These are phyloP conservation scores for Lampris megalopsis DNA, from an alignment of 2,113 vertebrate genomes.

Conservation along the genomic window DNA sequence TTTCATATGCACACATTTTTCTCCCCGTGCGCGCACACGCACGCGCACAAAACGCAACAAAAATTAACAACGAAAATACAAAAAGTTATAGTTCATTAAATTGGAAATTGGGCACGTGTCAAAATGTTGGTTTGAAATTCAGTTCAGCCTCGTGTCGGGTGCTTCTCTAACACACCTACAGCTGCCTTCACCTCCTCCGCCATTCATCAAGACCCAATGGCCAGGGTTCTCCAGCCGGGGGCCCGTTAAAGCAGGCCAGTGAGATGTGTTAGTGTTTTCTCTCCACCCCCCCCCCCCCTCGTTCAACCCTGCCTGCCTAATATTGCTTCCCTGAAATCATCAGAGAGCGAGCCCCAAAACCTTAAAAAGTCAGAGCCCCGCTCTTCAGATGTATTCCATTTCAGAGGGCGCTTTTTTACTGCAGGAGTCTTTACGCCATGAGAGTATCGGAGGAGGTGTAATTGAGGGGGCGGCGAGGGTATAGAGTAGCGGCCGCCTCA, in stretches of 20 bases:
- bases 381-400: conserved; percentile 81
- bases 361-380: conserved; percentile 74
- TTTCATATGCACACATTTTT: too few species aligned
- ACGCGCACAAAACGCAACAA: too few species aligned
- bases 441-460: conserved; percentile 82
- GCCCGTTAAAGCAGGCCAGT: conserved; percentile 64
- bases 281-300: conserved; percentile 43
- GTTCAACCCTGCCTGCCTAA: conserved; percentile 42
- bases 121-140: too few species aligned
- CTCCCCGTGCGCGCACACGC: too few species aligned
- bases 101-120: too few species aligned
- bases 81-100: too few species aligned
- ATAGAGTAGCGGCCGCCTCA: conserved; percentile 78
- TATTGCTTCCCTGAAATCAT: conserved; percentile 53
- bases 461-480: conserved; percentile 82
- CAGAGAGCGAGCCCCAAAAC: conserved; percentile 61
- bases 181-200: conserved; percentile 37
- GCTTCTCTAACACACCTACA: conserved; percentile 26
- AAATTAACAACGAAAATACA: too few species aligned
- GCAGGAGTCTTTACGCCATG: conserved; percentile 75
- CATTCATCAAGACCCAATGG: conserved; percentile 61
- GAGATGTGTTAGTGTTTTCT: conserved; percentile 42
- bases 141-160: too few species aligned
- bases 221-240: conserved; percentile 56
- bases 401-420: conserved; percentile 72